Percentiles rank a stretch among this genome's conserved stretches.
phyloP scores from a whole-genome alignment of 2,888 invertebrate genomes.

The Shargacucullia verbasci region DNA sequence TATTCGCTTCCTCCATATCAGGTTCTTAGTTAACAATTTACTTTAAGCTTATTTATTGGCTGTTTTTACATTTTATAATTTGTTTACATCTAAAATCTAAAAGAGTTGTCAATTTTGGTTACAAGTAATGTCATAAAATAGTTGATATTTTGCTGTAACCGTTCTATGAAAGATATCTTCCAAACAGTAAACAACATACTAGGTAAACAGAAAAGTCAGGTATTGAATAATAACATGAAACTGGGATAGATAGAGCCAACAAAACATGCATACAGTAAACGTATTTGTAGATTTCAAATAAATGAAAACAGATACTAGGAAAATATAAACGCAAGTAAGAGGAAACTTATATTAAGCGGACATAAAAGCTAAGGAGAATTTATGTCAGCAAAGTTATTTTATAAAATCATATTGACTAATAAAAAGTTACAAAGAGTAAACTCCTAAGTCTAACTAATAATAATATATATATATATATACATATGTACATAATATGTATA shows the following conservation, averaged over 20 bases:
- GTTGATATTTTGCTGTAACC: too few species aligned
- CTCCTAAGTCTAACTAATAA: too few species aligned
- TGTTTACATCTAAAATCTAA: background rate
- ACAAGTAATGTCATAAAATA: too few species aligned
- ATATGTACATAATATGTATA: too few species aligned
- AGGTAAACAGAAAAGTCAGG: slow-evolving; percentile 8
- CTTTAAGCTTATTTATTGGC: background rate
- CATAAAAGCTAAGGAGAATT: slow-evolving; percentile 5
- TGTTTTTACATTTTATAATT: background rate
- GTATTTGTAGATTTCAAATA: too few species aligned
- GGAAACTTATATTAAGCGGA: background rate
- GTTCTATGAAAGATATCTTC: background rate
- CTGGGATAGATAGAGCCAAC: background rate
- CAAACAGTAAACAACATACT: slow-evolving; percentile 1
- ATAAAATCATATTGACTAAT: too few species aligned
- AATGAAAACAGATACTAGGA: slow-evolving; percentile 11
- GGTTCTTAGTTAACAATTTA: slow-evolving; percentile 5
- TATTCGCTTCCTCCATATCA: slow-evolving; percentile 19
- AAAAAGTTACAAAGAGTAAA: too few species aligned
- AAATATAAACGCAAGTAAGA: background rate
- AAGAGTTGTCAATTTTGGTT: too few species aligned
- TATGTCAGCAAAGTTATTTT: background rate
- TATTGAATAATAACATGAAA: background rate
- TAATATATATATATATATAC: too few species aligned
- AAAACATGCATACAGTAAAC: too few species aligned